Percentiles rank a stretch among this genome's conserved stretches.
phyloP scores from a whole-genome alignment of 2,888 invertebrate species.

The Agrotis clavis region DNA sequence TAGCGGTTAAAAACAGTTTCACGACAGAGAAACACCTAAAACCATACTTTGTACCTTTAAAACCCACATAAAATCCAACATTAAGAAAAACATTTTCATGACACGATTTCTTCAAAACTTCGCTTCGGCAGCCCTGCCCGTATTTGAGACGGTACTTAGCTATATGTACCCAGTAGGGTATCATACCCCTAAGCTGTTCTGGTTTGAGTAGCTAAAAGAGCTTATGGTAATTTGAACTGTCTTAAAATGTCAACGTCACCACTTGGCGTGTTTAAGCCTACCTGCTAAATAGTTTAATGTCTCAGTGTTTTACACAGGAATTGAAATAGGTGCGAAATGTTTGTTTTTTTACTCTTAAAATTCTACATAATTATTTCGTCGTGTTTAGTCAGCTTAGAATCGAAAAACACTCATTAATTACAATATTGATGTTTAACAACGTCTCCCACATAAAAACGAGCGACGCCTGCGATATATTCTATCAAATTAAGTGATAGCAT shows the following conservation, averaged over 20 bases:
- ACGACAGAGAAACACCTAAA: too few species aligned
- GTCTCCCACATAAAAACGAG: too few species aligned
- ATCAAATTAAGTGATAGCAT: too few species aligned
- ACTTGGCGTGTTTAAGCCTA: constrained; percentile 34
- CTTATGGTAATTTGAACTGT: constrained; percentile 59
- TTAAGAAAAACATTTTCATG: neutral
- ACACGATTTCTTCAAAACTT: constrained; percentile 23
- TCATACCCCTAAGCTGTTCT: constrained; percentile 45
- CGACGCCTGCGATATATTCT: too few species aligned
- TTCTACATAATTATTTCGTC: too few species aligned
- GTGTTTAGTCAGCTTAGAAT: too few species aligned
- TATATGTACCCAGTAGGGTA: constrained; percentile 34
- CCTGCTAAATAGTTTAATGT: constrained; percentile 44
- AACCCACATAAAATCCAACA: too few species aligned
- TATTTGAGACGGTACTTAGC: constrained; percentile 29
- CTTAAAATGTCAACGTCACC: constrained; percentile 60
- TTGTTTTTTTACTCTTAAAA: neutral
- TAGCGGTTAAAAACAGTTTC: too few species aligned
- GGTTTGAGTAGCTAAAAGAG: constrained; percentile 57
- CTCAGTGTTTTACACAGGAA: constrained; percentile 18
- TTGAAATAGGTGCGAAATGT: neutral
- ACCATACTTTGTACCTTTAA: too few species aligned
- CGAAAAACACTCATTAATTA: too few species aligned
- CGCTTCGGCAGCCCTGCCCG: constrained; percentile 48
- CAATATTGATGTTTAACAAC: too few species aligned